Percentiles rank a stretch among this genome's conserved stretches.
Conservation (phyloP, 1,140 invertebrate species). For the Aricia agestis region DNA sequence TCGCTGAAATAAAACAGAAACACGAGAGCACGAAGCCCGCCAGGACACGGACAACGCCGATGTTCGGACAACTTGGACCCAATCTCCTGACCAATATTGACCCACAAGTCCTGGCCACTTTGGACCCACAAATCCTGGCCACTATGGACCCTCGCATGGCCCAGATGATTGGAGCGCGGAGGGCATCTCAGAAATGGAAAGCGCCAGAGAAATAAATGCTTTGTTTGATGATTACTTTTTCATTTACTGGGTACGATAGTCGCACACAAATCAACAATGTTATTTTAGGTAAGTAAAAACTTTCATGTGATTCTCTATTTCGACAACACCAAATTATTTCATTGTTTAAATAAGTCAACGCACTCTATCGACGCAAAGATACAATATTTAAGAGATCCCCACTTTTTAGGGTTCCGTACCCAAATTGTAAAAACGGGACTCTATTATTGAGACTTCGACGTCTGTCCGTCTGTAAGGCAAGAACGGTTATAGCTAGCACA, state of each 20-base stretch:
- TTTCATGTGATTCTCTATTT: no score
- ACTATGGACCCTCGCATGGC: not conserved
- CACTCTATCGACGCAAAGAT: no score
- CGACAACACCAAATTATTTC: no score
- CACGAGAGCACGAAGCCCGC: constrained; percentile 11
- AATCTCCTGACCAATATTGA: not conserved
- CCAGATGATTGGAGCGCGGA: not conserved
- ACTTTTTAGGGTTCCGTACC: no score
- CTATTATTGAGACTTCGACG: no score
- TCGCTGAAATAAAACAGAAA: constrained; percentile 12
- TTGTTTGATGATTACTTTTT: not conserved
- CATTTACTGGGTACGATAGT: not conserved
- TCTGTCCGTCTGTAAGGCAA: no score
- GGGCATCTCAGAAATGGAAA: not conserved
- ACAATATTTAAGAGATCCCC: no score
- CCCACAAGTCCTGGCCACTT: not conserved
- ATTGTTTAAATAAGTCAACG: no score
- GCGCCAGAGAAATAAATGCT: not conserved
- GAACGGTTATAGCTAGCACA: no score
- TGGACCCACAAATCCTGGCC: not conserved
- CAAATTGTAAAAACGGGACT: no score
- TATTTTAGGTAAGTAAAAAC: no score
- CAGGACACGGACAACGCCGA: not conserved
- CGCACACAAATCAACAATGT: no score
- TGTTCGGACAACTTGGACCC: not conserved